Base-by-base conservation (phyloP, 1,140 invertebrate genomes). In the Octopus bimaculoides region DNA sequence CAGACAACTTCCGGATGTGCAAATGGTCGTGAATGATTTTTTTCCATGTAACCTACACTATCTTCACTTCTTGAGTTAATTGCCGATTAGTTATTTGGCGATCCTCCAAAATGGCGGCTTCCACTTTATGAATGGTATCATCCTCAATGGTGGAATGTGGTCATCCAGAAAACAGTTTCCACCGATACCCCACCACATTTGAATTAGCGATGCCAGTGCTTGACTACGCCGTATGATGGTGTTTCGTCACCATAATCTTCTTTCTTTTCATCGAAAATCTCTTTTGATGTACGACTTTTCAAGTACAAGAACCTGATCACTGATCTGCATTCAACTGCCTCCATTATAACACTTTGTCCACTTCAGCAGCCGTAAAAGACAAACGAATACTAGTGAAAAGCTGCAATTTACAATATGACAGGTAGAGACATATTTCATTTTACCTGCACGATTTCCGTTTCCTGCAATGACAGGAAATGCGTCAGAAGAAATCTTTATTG, bases 61-160 rank as follows among this genome's bases (percentile, higher is more conserved):
- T 69, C 66, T 14, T 69, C 17, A 69, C 66, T 6, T 69, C 66
- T 10, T 69, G 66, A 5, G 66, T 5, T 69, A 69, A n/a, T 69
- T 69, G 66, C 17, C 66, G 66, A 69, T n/a, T 8, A 69, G 66
- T 69, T 12, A 69, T 69, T 4, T 0, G 66, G 5, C 5, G 66
- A 69, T 69, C 7, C 26, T 69, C 66, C 66, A 69, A 69, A 69
- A 69, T 69, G 66, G 66, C 66, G 26, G 66, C 66, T 20, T 69
- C 66, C 17, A 69, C 66, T 69, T 69, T 14, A 69, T 20, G 66
- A 20, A 69, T 20, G 26, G 66, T n/a, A 4, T 14, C 66, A 14
- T 69, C 66, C 4, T 69, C 66, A 69, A 69, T 69, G 66, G 8
- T 20, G 26, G 66, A 69, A 69, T 41, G 66, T n/a, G 66, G 66